Conservation (phyloP, 2,888 invertebrate genomes). For the Epinotia brunnichana region DNA sequence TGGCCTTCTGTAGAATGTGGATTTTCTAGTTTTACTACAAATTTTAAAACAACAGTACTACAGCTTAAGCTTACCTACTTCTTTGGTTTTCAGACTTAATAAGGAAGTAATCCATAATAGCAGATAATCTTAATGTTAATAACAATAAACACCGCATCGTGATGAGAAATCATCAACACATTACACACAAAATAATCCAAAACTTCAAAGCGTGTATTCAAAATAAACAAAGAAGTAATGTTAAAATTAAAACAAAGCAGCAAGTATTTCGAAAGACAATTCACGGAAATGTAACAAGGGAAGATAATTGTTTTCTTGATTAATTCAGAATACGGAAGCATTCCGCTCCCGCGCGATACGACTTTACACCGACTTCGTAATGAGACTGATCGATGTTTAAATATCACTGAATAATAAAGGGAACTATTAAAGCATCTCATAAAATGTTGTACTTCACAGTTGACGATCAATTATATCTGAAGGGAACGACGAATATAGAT, state of each 20-base stretch:
- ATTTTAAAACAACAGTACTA: too few species aligned
- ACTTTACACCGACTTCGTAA: conserved; percentile 39
- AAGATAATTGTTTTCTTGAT: conserved; percentile 76
- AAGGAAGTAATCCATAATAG: neutral
- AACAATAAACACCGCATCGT: neutral
- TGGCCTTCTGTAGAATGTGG: too few species aligned
- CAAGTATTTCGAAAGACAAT: conserved; percentile 55
- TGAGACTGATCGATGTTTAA: conserved; percentile 40
- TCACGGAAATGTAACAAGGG: conserved; percentile 62
- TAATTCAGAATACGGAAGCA: conserved; percentile 65
- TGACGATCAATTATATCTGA: conserved; percentile 32
- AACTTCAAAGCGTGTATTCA: conserved; percentile 32
- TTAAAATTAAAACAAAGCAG: conserved; percentile 48
- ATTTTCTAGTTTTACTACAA: too few species aligned
- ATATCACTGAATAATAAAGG: conserved; percentile 34
- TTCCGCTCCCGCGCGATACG: conserved; percentile 48
- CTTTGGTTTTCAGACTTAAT: neutral
- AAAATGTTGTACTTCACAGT: conserved; percentile 20
- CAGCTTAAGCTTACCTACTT: too few species aligned
- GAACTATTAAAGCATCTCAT: conserved; percentile 38
- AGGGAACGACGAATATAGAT: conserved; percentile 22
- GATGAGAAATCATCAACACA: conserved; percentile 33
- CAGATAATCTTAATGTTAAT: conserved; percentile 23
- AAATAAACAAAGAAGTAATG: conserved; percentile 36
- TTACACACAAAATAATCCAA: conserved; percentile 37